Base-by-base conservation (phyloP, 1,140 invertebrate genomes). In the Ceratitis capitata region DNA sequence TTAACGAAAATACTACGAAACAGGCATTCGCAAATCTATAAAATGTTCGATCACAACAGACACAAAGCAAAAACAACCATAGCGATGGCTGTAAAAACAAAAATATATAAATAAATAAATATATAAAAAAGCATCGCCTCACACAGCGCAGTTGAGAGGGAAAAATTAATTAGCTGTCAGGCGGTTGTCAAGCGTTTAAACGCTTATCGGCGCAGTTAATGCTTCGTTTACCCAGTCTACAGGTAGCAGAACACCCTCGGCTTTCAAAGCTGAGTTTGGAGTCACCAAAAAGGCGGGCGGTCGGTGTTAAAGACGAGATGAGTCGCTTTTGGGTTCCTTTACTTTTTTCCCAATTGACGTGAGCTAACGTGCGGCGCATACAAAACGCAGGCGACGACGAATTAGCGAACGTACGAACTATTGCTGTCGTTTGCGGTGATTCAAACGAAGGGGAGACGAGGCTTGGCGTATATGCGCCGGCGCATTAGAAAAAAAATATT, bases 161-260 rank as follows among this genome's bases (percentile, higher is more conserved):
- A 78, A 78, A 78, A 78, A 78, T 78, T 78, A 78, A 78, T 78
- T 78, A 78, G 32, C 69, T 78, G 69, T 45, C 69, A 78, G 69
- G 69, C 69, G 64, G 64, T 74, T 74, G 64, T 74, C 64, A 74
- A n/a, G 35, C 64, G n/a, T 78, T 78, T 78, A 78, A 78, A 78
- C 69, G 69, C 69, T 78, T 78, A 47, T 78, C 69, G 69, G 69
- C 39, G 23, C 35, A 78, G n/a, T 26, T 16, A 78, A 78, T 39
- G 39, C 42, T n/a, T n/a, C n/a, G n/a, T n/a, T n/a, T n/a, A n/a
- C n/a, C n/a, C n/a, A n/a, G 69, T 10, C 45, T 23, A 6, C 6
- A 78, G 39, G 69, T 78, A 78, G 16, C 14, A 35, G 29, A 74
- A 39, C 69, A 78, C 42, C 69, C n/a, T 78, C 39, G 3, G 35